Evolutionary conservation across 1,140 invertebrate species (phyloP).

Genomic region (Globodera rostochiensis): DNA sequence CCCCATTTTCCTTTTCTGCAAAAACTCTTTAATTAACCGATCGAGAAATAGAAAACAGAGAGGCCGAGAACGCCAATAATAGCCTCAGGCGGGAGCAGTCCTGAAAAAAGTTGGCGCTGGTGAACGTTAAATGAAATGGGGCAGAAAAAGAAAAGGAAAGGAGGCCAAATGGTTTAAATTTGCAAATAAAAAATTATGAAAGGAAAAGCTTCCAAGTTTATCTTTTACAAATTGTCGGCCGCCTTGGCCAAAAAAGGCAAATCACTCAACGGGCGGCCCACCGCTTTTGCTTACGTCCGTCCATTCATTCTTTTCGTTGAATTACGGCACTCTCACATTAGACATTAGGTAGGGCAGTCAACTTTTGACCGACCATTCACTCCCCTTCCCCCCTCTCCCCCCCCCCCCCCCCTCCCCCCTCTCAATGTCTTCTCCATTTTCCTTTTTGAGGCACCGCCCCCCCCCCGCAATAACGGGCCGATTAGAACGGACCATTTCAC

Average conservation of each 20-base stretch:
- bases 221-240: no score
- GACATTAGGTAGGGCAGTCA: background rate
- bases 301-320: background rate
- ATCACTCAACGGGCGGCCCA: no score
- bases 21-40: background rate
- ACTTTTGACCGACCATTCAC: background rate
- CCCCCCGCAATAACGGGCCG: background rate
- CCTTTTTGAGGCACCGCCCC: background rate
- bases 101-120: background rate
- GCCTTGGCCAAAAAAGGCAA: no score
- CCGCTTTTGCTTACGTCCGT: no score
- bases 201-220: no score
- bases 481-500: slow-evolving; percentile 16
- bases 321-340: background rate
- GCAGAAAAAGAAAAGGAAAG: background rate
- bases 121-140: no score
- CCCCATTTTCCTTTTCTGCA: background rate
- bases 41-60: background rate
- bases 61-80: background rate
- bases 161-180: background rate
- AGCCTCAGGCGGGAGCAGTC: background rate
- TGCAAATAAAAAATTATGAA: background rate
- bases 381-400: no score
- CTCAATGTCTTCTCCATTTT: background rate
- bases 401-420: background rate